Percentiles rank a stretch among this genome's conserved stretches.
phyloP scores from a whole-genome alignment of 2,888 invertebrate genomes.

The Lutraria lutraria region DNA sequence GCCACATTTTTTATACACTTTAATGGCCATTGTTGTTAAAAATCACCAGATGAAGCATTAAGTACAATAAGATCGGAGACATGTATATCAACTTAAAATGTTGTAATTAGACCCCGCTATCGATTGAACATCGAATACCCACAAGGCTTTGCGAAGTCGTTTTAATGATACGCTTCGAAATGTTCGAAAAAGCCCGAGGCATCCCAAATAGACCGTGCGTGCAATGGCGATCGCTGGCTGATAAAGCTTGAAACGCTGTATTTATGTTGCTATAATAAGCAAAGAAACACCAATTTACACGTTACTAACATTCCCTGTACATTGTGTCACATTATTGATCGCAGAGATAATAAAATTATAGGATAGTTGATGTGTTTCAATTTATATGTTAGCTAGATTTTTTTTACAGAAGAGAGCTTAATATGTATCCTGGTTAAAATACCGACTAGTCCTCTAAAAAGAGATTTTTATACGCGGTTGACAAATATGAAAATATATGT shows the following conservation, averaged over 20 bases:
- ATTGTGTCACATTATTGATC: neutral
- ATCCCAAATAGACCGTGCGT: neutral
- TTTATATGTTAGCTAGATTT: no score
- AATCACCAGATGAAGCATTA: neutral
- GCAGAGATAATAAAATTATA: neutral
- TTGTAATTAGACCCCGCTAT: neutral
- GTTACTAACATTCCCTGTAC: neutral
- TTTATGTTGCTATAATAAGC: conserved; percentile 4
- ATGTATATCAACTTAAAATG: neutral
- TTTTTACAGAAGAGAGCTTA: no score
- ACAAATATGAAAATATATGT: no score
- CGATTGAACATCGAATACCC: neutral
- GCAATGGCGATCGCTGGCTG: neutral
- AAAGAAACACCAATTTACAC: neutral
- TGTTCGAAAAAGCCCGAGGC: conserved; percentile 15
- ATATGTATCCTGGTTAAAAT: no score
- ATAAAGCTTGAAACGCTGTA: neutral
- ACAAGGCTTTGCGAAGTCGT: neutral
- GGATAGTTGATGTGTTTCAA: no score
- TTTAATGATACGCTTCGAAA: neutral
- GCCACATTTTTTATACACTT: no score
- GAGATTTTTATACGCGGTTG: no score
- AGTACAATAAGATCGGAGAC: neutral
- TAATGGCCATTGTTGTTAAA: no score
- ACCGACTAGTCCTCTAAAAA: no score